phyloP scores from a whole-genome alignment of 2,113 vertebrate species.

The Andinoacara biseriatus region DNA sequence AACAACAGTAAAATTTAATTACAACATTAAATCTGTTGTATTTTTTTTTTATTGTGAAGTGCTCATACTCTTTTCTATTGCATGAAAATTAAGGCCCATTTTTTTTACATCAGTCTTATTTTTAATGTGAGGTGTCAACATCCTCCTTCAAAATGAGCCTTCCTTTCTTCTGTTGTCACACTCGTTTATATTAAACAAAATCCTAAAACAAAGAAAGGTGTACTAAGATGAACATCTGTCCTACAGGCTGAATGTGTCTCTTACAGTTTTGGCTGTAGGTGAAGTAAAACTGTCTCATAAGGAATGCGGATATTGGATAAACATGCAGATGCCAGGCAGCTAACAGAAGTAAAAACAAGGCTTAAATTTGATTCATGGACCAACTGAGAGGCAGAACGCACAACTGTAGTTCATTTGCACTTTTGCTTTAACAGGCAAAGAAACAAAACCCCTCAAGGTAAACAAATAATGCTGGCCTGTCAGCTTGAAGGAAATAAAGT shows the following conservation, averaged over 20 bases:
- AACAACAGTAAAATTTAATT: slow-evolving; percentile 4
- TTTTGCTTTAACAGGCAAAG: neutral
- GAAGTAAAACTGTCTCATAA: neutral
- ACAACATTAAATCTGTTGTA: neutral
- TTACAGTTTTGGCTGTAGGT: neutral
- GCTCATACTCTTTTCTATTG: neutral
- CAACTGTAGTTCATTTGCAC: slow-evolving; percentile 10
- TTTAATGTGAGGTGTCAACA: neutral
- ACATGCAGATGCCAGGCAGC: slow-evolving; percentile 34
- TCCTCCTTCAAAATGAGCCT: neutral
- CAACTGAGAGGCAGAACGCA: slow-evolving; percentile 1
- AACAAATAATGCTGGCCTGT: neutral
- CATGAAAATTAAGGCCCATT: neutral
- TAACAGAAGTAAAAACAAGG: slow-evolving; percentile 20
- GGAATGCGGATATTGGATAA: slow-evolving; percentile 19
- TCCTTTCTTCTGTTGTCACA: neutral
- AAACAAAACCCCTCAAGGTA: slow-evolving; percentile 3
- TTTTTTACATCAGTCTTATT: neutral
- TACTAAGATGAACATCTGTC: neutral
- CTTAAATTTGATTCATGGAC: slow-evolving; percentile 25
- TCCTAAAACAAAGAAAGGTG: neutral
- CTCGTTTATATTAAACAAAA: neutral
- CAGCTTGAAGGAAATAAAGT: slow-evolving; percentile 18
- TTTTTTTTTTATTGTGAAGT: neutral
- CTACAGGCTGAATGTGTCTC: neutral